phyloP scores from a whole-genome alignment of 2,797 vertebrate genomes.

The Lindbergichthys nudifrons region DNA sequence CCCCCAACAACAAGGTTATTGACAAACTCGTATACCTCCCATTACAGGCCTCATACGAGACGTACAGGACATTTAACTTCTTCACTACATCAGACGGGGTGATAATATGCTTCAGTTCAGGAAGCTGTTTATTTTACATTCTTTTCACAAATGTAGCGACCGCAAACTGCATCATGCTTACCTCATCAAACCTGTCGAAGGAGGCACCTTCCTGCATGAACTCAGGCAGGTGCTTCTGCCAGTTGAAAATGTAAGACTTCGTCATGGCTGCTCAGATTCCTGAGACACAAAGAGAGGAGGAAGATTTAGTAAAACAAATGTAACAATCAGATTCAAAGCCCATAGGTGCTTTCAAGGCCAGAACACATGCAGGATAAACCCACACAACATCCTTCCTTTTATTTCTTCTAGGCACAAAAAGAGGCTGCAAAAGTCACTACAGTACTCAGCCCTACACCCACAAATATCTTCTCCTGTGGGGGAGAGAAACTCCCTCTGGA shows the following conservation, averaged over 20 bases:
- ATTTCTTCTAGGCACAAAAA: conserved; percentile 8
- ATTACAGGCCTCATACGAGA: neutral
- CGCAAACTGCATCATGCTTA: conserved; percentile 71
- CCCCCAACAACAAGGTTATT: conserved; percentile 32
- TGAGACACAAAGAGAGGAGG: conserved; percentile 71
- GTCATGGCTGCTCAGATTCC: conserved; percentile 92
- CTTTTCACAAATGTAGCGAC: neutral
- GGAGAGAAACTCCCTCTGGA: neutral
- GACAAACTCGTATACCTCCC: conserved; percentile 12
- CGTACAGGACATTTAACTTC: neutral
- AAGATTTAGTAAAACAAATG: neutral
- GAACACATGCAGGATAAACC: neutral
- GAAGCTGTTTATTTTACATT: conserved; percentile 5
- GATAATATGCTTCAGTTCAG: neutral
- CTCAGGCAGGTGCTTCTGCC: conserved; percentile 95
- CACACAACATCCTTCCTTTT: neutral
- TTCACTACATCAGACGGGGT: neutral
- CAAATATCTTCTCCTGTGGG: conserved; percentile 26
- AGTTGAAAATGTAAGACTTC: conserved; percentile 98
- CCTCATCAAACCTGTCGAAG: conserved; percentile 98
- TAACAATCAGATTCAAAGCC: neutral
- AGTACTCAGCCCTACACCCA: neutral
- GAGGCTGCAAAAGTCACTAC: conserved; percentile 3
- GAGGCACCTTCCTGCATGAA: conserved; percentile 95
- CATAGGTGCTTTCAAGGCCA: conserved; percentile 7